phyloP scores from a whole-genome alignment of 30 jellyfish, hydroid and myxozoan genomes.

The Chironex yamaguchii region DNA sequence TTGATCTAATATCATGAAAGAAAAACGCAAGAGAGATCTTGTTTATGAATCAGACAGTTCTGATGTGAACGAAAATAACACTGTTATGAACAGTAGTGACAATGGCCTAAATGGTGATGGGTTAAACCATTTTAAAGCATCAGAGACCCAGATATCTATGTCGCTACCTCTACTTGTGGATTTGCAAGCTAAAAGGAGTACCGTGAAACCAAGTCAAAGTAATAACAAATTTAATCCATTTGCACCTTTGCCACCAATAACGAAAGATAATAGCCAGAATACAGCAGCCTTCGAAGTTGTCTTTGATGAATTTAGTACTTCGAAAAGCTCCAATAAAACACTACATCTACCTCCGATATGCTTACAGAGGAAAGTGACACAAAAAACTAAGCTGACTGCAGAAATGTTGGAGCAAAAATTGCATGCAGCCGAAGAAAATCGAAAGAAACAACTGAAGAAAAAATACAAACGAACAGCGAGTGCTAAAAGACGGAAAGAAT shows the following conservation, averaged over 20 bases:
- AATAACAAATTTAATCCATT: not conserved
- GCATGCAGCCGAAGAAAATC: not conserved
- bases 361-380: not conserved
- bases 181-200: not conserved
- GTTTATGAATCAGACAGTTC: not conserved
- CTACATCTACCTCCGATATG: not conserved
- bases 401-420: not conserved
- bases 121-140: not conserved
- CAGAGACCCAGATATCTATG: not conserved
- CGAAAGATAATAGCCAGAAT: too few species aligned
- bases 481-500: constrained; percentile 54
- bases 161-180: not conserved
- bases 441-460: constrained; percentile 16
- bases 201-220: not conserved
- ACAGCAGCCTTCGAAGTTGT: not conserved
- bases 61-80: not conserved
- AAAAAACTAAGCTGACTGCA: not conserved
- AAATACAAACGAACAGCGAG: constrained; percentile 8
- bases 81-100: not conserved
- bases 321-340: not conserved
- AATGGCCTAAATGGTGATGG: not conserved
- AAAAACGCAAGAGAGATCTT: not conserved
- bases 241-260: not conserved
- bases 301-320: not conserved
- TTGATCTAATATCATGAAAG: too few species aligned